Base-by-base conservation (phyloP, 2,113 vertebrate species). In the Notarius quadriscutis region DNA sequence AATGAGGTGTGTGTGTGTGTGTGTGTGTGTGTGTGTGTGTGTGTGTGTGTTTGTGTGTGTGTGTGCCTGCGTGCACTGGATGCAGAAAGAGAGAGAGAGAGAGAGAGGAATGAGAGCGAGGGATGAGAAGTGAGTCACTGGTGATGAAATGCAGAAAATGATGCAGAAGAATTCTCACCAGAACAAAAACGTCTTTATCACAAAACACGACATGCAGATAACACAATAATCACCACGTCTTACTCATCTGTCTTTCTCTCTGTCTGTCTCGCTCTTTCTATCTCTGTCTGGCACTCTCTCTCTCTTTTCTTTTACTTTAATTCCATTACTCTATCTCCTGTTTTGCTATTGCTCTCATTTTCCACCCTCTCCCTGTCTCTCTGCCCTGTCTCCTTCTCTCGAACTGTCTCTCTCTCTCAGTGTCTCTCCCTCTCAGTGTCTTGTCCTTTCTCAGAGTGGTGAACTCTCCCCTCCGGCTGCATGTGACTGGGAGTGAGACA, bases 101-200 rank as follows among this genome's bases (percentile, higher is more conserved):
- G 27, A 57, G 82, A 51, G 83, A 84, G 65, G 71, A 74, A 74
- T 74, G 71, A 84, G 58, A 41, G 86, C 58, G 74, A 77, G 81
- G 86, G 86, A 84, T 67, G 86, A 72, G 60, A 79, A 75, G 88
- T 89, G 86, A 89, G 74, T 89, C 90, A 89, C 63, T 89, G 84
- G 72, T 83, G 86, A 86, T 88, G 86, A 91, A 91, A 91, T 89
- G 86, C 82, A 89, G 84, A 89, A 90, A 88, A 91, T 88, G 88
- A 89, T 87, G 88, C 74, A 55, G 74, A 90, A 89, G 67, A 83
- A 87, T 90, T 89, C 84, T 77, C 71, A 84, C 58, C 58, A 62
- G 48, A 71, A 91, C 88, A 91, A 86, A 67, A 89, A 84, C 65
- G 65, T 14, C 88, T 84, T 89, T 89, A 81, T 89, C 9, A 79